Percentiles rank a stretch among this genome's conserved stretches.
phyloP scores from a whole-genome alignment of 2,888 invertebrate species.

The Oegoconia quadripuncta region DNA sequence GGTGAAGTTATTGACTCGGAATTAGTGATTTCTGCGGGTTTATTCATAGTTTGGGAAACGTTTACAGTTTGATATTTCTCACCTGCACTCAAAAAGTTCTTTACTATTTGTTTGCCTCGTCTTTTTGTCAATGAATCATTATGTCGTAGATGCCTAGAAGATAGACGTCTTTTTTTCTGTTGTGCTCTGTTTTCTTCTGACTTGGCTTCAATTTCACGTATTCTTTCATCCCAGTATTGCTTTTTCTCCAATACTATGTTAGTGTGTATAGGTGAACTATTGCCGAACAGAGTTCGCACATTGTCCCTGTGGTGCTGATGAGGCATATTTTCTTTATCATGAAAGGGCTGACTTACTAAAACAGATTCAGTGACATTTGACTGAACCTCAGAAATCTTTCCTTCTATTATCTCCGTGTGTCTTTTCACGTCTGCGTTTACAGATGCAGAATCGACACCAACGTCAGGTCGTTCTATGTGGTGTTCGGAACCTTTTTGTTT shows the following conservation, averaged over 20 bases:
- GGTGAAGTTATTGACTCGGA: slow-evolving; percentile 16
- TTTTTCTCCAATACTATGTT: slow-evolving; percentile 71
- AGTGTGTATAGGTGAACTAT: slow-evolving; percentile 31
- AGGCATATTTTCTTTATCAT: slow-evolving; percentile 27
- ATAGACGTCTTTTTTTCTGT: slow-evolving; percentile 50
- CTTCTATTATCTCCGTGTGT: slow-evolving; percentile 56
- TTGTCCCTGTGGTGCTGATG: slow-evolving; percentile 14
- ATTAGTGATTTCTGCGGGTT: slow-evolving; percentile 20
- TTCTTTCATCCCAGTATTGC: slow-evolving; percentile 73
- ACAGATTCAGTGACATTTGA: slow-evolving; percentile 72
- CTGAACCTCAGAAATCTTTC: slow-evolving; percentile 78
- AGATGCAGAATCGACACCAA: slow-evolving; percentile 74
- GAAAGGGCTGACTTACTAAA: slow-evolving; percentile 75
- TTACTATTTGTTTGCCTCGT: slow-evolving; percentile 63
- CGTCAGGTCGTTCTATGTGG: slow-evolving; percentile 35
- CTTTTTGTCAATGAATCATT: slow-evolving; percentile 67
- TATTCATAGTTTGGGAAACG: slow-evolving; percentile 14
- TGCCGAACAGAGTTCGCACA: slow-evolving; percentile 54
- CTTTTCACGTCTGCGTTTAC: slow-evolving; percentile 73
- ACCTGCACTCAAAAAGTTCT: slow-evolving; percentile 49
- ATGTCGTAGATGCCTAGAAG: slow-evolving; percentile 53
- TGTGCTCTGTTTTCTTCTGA: slow-evolving; percentile 48
- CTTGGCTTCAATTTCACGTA: slow-evolving; percentile 63
- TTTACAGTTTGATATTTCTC: slow-evolving; percentile 32
- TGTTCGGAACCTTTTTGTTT: slow-evolving; percentile 29